Conservation (phyloP, 2,888 invertebrate species). For the Napeogenes inachia region DNA sequence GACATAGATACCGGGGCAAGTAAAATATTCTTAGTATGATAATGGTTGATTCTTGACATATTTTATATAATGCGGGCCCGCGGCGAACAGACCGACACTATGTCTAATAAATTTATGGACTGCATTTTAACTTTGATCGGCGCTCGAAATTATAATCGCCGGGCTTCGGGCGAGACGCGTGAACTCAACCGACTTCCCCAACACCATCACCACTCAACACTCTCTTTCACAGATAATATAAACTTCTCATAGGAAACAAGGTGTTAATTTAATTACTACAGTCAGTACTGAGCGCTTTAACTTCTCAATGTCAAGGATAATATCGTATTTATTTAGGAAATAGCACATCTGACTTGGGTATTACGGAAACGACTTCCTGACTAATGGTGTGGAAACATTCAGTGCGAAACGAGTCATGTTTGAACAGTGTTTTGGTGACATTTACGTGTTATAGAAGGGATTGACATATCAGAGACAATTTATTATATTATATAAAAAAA, state of each 20-base stretch:
- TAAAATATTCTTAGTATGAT: slow-evolving; percentile 61
- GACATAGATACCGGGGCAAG: slow-evolving; percentile 48
- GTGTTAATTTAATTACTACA: neutral
- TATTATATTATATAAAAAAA: no score
- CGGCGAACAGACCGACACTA: slow-evolving; percentile 71
- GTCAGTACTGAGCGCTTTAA: neutral
- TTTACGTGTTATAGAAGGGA: neutral
- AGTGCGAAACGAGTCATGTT: slow-evolving; percentile 37
- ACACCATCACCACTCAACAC: neutral
- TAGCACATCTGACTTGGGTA: slow-evolving; percentile 34
- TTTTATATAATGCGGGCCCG: slow-evolving; percentile 72
- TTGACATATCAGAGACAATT: no score
- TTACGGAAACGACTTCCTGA: slow-evolving; percentile 55
- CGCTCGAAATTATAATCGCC: slow-evolving; percentile 74
- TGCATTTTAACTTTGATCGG: slow-evolving; percentile 76
- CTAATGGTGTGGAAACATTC: slow-evolving; percentile 63
- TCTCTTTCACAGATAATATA: neutral
- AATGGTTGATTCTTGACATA: slow-evolving; percentile 77
- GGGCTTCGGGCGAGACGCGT: slow-evolving; percentile 65
- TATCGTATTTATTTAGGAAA: neutral
- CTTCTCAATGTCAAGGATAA: neutral
- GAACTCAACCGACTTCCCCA: slow-evolving; percentile 26
- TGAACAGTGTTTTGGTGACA: neutral
- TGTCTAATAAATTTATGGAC: slow-evolving; percentile 77
- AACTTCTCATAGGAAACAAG: neutral